These are phyloP conservation scores for Artibeus jamaicensis DNA, from an alignment of 2,797 vertebrate species.

Conservation along the genomic window DNA sequence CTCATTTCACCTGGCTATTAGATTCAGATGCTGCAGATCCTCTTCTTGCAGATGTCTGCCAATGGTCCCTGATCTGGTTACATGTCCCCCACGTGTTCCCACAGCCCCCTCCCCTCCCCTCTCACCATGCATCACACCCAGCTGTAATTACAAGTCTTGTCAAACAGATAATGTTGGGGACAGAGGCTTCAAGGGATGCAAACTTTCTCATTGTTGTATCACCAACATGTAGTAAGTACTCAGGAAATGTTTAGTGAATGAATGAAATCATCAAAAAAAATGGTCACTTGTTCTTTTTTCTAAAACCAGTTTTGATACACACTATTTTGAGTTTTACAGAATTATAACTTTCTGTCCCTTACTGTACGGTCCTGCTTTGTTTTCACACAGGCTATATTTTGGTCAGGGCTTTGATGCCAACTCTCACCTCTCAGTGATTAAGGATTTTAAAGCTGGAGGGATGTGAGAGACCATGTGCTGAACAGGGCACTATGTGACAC, in stretches of 20 bases:
- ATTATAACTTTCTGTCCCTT: not conserved
- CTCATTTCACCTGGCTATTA: not conserved
- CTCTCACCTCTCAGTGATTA: not conserved
- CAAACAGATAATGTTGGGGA: not conserved
- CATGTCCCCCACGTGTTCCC: not conserved
- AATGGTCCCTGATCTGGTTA: not conserved
- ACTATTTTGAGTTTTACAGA: not conserved
- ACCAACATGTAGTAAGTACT: not conserved
- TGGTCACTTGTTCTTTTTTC: not conserved
- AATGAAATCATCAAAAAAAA: not conserved
- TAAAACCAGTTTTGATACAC: not conserved
- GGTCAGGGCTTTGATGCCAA: not conserved
- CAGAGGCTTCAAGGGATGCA: not conserved
- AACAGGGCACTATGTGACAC: not conserved
- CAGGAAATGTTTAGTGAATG: slow-evolving; percentile 20
- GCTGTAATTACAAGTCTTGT: not conserved
- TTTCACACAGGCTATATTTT: not conserved
- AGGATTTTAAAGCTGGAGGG: not conserved
- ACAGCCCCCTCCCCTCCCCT: too few species aligned
- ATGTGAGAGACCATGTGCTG: not conserved
- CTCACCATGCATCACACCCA: not conserved
- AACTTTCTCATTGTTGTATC: not conserved
- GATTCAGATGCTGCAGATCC: not conserved
- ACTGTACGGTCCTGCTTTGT: not conserved
- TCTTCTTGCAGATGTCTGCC: not conserved